phyloP scores from a whole-genome alignment of 2,888 invertebrate genomes.

The Eupsilia transversa region DNA sequence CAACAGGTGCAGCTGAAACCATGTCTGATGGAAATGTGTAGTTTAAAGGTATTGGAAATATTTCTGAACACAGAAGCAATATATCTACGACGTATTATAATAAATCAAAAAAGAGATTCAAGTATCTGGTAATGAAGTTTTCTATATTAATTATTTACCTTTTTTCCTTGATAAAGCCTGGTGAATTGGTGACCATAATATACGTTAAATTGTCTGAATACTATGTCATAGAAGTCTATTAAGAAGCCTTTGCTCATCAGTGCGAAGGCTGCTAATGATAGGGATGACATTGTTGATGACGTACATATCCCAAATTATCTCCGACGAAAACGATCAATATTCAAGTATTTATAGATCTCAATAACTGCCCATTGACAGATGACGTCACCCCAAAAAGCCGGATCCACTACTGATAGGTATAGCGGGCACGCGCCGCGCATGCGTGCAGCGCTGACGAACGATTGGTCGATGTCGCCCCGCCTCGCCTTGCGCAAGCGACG shows the following conservation, averaged over 20 bases:
- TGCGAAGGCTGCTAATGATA: background rate
- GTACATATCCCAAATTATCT: background rate
- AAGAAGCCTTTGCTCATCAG: background rate
- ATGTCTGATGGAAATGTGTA: constrained; percentile 4
- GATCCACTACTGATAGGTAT: constrained; percentile 69
- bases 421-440: constrained; percentile 74
- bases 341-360: constrained; percentile 20
- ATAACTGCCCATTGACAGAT: constrained; percentile 42
- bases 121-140: background rate
- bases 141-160: background rate
- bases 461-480: constrained; percentile 86
- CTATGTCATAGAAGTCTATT: background rate
- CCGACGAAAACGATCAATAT: background rate
- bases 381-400: constrained; percentile 69
- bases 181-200: background rate
- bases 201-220: background rate
- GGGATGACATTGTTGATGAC: background rate
- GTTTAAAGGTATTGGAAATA: constrained; percentile 4
- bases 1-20: constrained; percentile 8
- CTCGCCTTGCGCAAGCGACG: constrained; percentile 76
- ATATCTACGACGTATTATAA: background rate
- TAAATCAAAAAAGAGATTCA: background rate
- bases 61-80: background rate
- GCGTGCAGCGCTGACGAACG: constrained; percentile 77
- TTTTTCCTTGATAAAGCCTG: background rate